These are phyloP conservation scores for Atractosteus spatula DNA, from an alignment of 2,113 vertebrate species.

Conservation along the genomic window DNA sequence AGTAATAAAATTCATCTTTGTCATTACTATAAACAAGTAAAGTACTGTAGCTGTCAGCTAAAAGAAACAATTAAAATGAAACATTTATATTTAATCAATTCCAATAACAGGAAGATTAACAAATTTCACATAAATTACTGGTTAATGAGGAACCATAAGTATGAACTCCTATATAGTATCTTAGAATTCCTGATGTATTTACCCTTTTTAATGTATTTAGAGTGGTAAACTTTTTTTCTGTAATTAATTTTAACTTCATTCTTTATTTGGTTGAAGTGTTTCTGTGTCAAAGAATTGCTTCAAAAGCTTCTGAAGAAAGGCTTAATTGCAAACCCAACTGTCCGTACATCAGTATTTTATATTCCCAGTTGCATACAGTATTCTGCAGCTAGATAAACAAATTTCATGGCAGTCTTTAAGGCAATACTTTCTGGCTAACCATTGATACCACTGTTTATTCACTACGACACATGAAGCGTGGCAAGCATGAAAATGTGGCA, in stretches of 20 bases:
- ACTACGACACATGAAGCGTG: conserved; percentile 63
- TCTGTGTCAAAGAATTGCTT: conserved; percentile 69
- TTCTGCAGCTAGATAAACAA: conserved; percentile 64
- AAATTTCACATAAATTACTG: conserved; percentile 45
- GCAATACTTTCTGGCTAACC: conserved; percentile 62
- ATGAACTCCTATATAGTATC: conserved; percentile 52
- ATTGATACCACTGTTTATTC: conserved; percentile 76
- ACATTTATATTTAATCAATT: conserved; percentile 44
- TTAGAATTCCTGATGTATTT: conserved; percentile 47
- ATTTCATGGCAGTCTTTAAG: conserved; percentile 63
- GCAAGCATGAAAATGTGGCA: conserved; percentile 66
- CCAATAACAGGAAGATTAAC: conserved; percentile 49
- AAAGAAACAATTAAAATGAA: conserved; percentile 25
- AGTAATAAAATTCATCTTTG: conserved; percentile 1
- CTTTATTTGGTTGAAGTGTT: conserved; percentile 57
- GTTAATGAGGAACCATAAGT: conserved; percentile 60
- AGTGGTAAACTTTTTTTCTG: conserved; percentile 41
- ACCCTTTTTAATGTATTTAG: conserved; percentile 50
- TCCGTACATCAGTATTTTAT: conserved; percentile 59
- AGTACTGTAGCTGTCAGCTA: conserved; percentile 13
- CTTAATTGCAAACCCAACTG: conserved; percentile 64
- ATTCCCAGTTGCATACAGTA: conserved; percentile 57
- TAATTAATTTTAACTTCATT: conserved; percentile 56
- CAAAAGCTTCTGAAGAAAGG: conserved; percentile 68
- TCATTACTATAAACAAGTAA: conserved; percentile 23